Conservation (phyloP, 2,888 invertebrate species). For the Agriopis marginaria region DNA sequence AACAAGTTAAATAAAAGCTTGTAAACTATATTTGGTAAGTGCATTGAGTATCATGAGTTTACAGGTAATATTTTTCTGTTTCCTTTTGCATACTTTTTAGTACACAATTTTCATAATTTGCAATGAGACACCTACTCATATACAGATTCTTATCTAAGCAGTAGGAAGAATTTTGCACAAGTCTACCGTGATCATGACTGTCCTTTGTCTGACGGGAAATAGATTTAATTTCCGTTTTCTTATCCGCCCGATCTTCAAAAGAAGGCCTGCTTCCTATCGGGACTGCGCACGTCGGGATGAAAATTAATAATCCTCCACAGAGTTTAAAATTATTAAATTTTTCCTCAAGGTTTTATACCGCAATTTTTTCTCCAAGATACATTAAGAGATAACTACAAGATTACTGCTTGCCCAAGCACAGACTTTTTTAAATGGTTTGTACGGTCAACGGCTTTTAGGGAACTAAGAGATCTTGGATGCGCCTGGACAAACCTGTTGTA, state of each 20-base stretch:
- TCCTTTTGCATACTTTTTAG: background rate
- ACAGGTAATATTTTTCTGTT: background rate
- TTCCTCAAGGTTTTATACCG: slow-evolving; percentile 6
- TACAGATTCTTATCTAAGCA: slow-evolving; percentile 5
- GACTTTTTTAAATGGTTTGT: slow-evolving; percentile 23
- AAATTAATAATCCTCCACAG: slow-evolving; percentile 25
- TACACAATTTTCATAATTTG: background rate
- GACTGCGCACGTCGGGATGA: slow-evolving; percentile 20
- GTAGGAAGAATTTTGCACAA: slow-evolving; percentile 25
- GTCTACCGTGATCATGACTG: slow-evolving; percentile 24
- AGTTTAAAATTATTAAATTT: slow-evolving; percentile 25
- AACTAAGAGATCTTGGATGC: slow-evolving; percentile 33
- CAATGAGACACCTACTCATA: background rate
- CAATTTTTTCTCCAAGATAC: slow-evolving; percentile 31
- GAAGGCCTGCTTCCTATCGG: slow-evolving; percentile 32
- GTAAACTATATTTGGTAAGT: no score
- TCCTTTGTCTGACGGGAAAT: slow-evolving; percentile 33
- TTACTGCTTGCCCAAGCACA: slow-evolving; percentile 28
- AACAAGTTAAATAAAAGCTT: no score
- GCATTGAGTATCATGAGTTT: no score
- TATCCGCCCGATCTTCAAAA: slow-evolving; percentile 34
- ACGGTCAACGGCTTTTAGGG: slow-evolving; percentile 35
- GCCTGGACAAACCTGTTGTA: slow-evolving; percentile 36
- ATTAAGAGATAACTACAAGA: slow-evolving; percentile 37
- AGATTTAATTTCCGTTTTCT: slow-evolving; percentile 40